A percentile compares a stretch with the other conserved stretches of the same genome.
Evolutionary conservation across 2,888 invertebrate species (phyloP).

Genomic region (Dolichomitus sp.): DNA sequence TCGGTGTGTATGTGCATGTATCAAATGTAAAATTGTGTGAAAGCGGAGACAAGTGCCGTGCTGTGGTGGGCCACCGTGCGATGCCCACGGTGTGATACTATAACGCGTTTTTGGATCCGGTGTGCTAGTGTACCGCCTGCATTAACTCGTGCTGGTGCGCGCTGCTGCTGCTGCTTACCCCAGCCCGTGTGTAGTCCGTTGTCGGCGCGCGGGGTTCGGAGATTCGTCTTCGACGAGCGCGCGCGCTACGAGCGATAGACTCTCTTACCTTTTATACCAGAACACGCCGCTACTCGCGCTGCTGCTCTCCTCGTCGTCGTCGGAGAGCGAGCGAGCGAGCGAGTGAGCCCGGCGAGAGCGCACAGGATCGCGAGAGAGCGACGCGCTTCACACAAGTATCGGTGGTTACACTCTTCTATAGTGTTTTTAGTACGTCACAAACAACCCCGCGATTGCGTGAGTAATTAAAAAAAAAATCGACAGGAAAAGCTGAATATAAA

Average conservation of each 20-base stretch:
- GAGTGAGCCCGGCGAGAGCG: slow-evolving; percentile 66
- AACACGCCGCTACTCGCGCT: slow-evolving; percentile 27
- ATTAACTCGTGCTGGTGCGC: slow-evolving; percentile 22
- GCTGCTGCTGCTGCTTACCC: slow-evolving; percentile 11
- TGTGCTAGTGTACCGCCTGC: slow-evolving; percentile 27
- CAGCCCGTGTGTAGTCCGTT: too few relatives aligned
- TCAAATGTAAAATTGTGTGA: slow-evolving; percentile 18
- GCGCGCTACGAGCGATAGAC: slow-evolving; percentile 41
- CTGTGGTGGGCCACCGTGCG: slow-evolving; percentile 64
- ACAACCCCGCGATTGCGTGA: background rate
- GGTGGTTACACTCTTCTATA: slow-evolving; percentile 22
- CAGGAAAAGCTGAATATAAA: slow-evolving; percentile 9
- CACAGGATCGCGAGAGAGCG: slow-evolving; percentile 60
- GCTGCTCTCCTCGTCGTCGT: slow-evolving; percentile 44
- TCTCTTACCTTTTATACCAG: slow-evolving; percentile 33
- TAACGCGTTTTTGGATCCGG: slow-evolving; percentile 32
- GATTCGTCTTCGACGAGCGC: slow-evolving; percentile 55
- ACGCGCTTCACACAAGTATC: slow-evolving; percentile 55
- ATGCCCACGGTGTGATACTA: slow-evolving; percentile 52
- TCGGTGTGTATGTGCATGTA: background rate
- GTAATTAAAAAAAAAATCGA: slow-evolving; percentile 1
- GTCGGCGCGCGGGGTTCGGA: slow-evolving; percentile 32
- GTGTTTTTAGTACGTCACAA: slow-evolving; percentile 9
- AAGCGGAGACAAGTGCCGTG: slow-evolving; percentile 63
- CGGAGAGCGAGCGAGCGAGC: slow-evolving; percentile 57